Base-by-base conservation (phyloP, 2,888 invertebrate genomes). In the Amblyjoppa fuscipennis region DNA sequence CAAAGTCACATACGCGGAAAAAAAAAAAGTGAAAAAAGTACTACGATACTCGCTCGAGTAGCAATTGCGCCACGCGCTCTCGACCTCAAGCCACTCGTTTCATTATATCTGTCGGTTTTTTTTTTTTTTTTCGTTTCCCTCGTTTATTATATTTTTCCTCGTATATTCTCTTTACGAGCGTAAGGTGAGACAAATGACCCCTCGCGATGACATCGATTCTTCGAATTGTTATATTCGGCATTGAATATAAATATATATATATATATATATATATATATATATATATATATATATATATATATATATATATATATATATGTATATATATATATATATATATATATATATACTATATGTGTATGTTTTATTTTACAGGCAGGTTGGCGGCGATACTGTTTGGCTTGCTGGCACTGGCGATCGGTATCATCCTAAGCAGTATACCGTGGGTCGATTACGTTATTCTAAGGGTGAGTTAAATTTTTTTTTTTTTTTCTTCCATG, bases 361-460 rank as follows among this genome's bases (percentile, higher is more conserved):
- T 16, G 3, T 45, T 16, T 13, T 45, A 11, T 45, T 45, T 45
- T 96, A 2, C 96, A 98, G 98, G 97, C 94, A 97, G 97, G 92
- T 95, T 98, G 90, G 97, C 97, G 84, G 97, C 97, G 87, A 96
- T 98, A 90, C 95, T 97, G 90, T 96, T 98, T 94, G 98, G 98
- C 91, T 95, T 98, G 91, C 96, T 97, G 92, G 97, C 98, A 25
- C 96, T 98, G 91, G 96, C 97, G 86, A 95, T 96, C 3, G 98
- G 98, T 82, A 97, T 98, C 87, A 96, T 98, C 89, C 95, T 98
- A 87, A 97, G 97, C 38, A 97, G 97, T 89, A 97, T 98, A 93
- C 98, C 98, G 74, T 98, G 98, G 98, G 94, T 98, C 91, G 98
- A 98, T 94, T 98, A 98, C 94, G 96, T 98, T 91, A 97, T 98